Conservation (phyloP, 2,113 vertebrate genomes). For the Orycteropus afer region DNA sequence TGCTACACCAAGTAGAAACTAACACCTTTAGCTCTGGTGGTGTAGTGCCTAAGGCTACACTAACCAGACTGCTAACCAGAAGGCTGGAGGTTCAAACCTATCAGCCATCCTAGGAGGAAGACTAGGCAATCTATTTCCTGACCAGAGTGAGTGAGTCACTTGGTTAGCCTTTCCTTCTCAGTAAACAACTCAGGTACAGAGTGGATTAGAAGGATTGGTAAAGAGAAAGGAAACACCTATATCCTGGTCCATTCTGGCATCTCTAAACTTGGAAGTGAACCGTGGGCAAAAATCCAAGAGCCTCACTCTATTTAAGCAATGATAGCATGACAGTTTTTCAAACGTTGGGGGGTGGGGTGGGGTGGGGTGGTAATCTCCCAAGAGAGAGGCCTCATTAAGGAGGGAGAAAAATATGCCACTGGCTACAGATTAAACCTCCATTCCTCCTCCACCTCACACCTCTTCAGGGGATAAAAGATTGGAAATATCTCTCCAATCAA, state of each 20-base stretch:
- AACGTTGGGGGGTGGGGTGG: background rate
- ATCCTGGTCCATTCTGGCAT: background rate
- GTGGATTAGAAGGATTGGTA: background rate
- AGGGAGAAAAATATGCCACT: background rate
- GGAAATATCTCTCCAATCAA: slow-evolving; percentile 59
- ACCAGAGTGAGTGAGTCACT: no score
- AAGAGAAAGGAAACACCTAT: background rate
- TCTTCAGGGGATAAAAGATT: slow-evolving; percentile 60
- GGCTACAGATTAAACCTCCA: slow-evolving; percentile 53
- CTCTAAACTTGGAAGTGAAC: slow-evolving; percentile 18
- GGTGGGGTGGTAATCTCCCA: no score
- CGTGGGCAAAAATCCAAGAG: background rate
- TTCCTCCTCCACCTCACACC: slow-evolving; percentile 51
- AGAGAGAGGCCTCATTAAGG: slow-evolving; percentile 15
- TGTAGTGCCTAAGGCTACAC: no score
- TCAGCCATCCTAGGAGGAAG: no score
- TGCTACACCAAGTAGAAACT: background rate
- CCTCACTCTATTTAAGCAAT: background rate
- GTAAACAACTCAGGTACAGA: background rate
- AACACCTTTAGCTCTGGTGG: no score
- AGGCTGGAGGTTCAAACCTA: no score
- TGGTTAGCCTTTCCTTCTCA: background rate
- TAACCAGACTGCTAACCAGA: no score
- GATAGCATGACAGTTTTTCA: background rate
- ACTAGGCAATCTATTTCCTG: no score